Base-by-base conservation (phyloP, 37 sponge, comb jelly and placozoan genomes). In the Beroe forskalii region DNA sequence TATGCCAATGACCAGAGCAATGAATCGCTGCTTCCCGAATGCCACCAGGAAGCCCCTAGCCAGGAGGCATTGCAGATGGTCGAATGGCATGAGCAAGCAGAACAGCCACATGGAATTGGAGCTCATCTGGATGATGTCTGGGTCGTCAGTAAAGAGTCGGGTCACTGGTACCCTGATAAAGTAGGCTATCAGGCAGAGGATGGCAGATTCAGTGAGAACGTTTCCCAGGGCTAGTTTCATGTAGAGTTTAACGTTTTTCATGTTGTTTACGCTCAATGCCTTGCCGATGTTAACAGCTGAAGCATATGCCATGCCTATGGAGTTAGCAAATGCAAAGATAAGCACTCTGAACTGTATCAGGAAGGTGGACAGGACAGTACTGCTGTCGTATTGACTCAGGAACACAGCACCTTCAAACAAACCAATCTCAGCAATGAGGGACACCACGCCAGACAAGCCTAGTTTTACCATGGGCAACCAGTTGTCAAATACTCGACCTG, bases 381-480 rank as follows among this genome's bases (percentile, higher is more conserved):
- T 31, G 4, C 72, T 32, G 32, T 69, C 72, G 38, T 33, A 69
- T 69, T 69, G 35, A 69, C 38, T 35, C 17, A 69, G 72, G 17
- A 69, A 69, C 32, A 69, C 72, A 19, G 72, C 72, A 69, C 27
- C 19, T 36, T 69, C 33, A 36, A 69, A 35, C 39, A 69, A 17
- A 33, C 72, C 72, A 2, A 69, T 69, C 32, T 69, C 72, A 3
- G 72, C 72, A 19, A 69, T 36, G 27, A 69, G 27, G 1, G 72
- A 32, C 4, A 35, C 72, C 1, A 69, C 9, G 1, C 72, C 72
- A 20, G 72, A 69, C 12, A 36, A 20, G 2, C 72, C 72, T 32
- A 69, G 72, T 69, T 69, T 69, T 19, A 69, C 8, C 72, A 69
- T 69, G 38, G 72, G 72, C 19, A 36, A 20, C 72, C 72, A 69